A percentile compares a stretch with the other conserved stretches of the same genome.
phyloP scores from a whole-genome alignment of 1,140 invertebrate species.

The Macrosteles quadrilineatus region DNA sequence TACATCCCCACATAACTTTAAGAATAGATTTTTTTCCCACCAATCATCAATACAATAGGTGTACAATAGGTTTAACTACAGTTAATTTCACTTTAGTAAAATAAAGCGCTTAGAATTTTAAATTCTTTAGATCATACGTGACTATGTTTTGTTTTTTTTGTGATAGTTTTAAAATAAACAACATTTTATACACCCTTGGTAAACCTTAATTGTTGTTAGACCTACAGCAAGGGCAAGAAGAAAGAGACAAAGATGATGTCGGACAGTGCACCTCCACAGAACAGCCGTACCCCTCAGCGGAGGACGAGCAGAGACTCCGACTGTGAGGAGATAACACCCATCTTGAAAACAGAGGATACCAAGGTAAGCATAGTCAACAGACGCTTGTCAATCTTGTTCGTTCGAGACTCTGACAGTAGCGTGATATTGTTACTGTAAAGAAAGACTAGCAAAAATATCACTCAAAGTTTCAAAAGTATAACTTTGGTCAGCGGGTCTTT shows the following conservation, averaged over 20 bases:
- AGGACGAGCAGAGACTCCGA: conserved; percentile 10
- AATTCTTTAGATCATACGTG: no score
- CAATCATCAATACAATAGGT: no score
- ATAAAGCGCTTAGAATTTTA: no score
- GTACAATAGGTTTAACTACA: no score
- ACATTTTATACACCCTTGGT: no score
- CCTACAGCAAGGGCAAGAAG: not conserved
- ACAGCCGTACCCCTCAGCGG: not conserved
- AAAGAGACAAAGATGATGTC: not conserved
- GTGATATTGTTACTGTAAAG: not conserved
- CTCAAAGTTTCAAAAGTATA: not conserved
- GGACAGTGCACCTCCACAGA: not conserved
- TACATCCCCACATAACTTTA: not conserved
- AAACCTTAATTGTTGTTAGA: no score
- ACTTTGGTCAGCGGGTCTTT: not conserved
- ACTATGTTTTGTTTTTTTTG: no score
- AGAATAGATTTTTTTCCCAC: not conserved
- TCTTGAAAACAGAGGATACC: conserved; percentile 1
- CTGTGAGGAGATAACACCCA: not conserved
- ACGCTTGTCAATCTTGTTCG: not conserved
- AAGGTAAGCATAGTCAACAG: not conserved
- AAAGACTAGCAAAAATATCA: not conserved
- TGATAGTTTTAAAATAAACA: no score
- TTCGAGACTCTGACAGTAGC: not conserved
- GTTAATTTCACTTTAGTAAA: no score